phyloP scores from a whole-genome alignment of 2,797 vertebrate species.

The Chanos chanos region DNA sequence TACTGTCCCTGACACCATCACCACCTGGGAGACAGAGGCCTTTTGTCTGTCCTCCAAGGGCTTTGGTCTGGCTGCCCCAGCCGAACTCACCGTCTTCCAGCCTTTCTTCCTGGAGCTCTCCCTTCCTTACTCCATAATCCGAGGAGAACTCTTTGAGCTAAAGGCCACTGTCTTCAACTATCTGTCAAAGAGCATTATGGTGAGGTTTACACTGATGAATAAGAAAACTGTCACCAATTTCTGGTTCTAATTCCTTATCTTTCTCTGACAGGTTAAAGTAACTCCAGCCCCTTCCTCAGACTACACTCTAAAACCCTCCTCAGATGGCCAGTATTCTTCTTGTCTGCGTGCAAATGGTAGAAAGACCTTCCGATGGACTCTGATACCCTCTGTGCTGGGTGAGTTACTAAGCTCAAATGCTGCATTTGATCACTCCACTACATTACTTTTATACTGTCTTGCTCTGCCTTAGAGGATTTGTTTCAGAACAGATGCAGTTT shows the following conservation, averaged over 20 bases:
- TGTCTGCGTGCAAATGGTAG: slow-evolving; percentile 63
- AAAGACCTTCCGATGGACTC: slow-evolving; percentile 58
- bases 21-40: slow-evolving; percentile 68
- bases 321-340: slow-evolving; percentile 44
- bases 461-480: too few relatives aligned
- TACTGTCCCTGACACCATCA: slow-evolving; percentile 71
- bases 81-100: slow-evolving; percentile 60
- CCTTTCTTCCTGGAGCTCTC: slow-evolving; percentile 66
- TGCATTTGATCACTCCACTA: too few relatives aligned
- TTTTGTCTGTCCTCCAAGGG: slow-evolving; percentile 63
- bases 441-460: too few relatives aligned
- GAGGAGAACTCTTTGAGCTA: slow-evolving; percentile 62
- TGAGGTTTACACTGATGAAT: slow-evolving; percentile 24
- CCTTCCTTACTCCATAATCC: slow-evolving; percentile 65
- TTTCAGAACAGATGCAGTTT: too few relatives aligned
- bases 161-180: slow-evolving; percentile 63
- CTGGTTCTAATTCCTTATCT: too few relatives aligned
- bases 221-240: too few relatives aligned
- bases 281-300: slow-evolving; percentile 43
- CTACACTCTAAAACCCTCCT: slow-evolving; percentile 52
- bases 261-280: slow-evolving; percentile 60
- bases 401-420: too few relatives aligned
- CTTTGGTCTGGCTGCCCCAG: slow-evolving; percentile 44
- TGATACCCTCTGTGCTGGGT: too few relatives aligned
- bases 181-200: slow-evolving; percentile 62